A percentile compares a stretch with the other conserved stretches of the same genome.
phyloP scores from a whole-genome alignment of 1,140 invertebrate species.

The Marisa cornuarietis region DNA sequence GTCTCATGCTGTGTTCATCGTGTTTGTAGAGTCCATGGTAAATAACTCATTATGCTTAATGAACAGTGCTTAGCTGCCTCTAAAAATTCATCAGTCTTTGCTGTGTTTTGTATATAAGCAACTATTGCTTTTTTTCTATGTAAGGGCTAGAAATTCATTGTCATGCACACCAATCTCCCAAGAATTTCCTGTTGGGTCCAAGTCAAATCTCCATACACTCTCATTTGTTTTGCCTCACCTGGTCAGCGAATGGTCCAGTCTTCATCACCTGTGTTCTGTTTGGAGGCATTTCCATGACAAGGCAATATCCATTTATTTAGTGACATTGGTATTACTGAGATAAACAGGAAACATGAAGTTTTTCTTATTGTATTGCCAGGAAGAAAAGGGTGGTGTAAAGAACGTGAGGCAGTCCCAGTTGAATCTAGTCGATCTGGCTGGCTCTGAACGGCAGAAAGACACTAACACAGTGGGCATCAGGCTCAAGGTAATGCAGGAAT shows the following conservation, averaged over 20 bases:
- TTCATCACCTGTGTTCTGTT: no score
- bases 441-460: constrained; percentile 77
- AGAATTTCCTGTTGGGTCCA: no score
- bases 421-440: constrained; percentile 88
- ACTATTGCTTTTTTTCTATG: no score
- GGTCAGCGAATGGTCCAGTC: no score
- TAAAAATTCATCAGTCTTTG: no score
- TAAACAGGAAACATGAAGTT: background rate
- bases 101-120: background rate
- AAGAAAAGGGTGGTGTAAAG: constrained; percentile 50
- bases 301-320: background rate
- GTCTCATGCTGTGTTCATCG: constrained; percentile 66
- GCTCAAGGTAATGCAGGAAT: constrained; percentile 49
- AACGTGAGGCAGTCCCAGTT: constrained; percentile 55
- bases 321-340: background rate
- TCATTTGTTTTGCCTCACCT: background rate
- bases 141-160: no score
- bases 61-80: no score
- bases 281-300: no score
- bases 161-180: no score
- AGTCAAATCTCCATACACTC: background rate
- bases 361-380: constrained; percentile 32
- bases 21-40: constrained; percentile 61
- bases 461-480: constrained; percentile 56
- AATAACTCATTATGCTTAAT: background rate